Evolutionary conservation across 2,888 invertebrate species (phyloP), one percentile per base, ranked within the genome.

Genomic region (Calliopum simillimum): DNA sequence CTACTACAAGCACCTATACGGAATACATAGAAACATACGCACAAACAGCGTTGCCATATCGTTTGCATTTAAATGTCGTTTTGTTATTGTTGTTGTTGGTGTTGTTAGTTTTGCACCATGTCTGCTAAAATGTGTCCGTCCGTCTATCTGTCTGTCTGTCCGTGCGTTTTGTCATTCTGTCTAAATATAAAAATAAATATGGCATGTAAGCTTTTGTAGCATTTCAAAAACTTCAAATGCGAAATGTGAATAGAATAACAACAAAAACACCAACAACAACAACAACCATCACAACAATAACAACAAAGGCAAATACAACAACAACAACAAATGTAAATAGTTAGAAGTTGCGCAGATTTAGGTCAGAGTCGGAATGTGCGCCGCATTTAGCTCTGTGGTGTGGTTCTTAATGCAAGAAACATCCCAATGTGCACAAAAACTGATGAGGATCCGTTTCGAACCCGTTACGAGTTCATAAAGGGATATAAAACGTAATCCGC

Each of bases 301-400:
- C n/a, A 53, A 47, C 5, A 47, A 47, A n/a, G 13, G 14, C 41
- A 47, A 33, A 12, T 25, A n/a, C 58, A 46, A 53, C 41, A 25
- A 65, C n/a, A 43, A 33, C 14, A 44, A 65, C 19, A 67, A 58
- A 67, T 67, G n/a, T 58, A 46, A 47, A 67, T 49, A n/a, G n/a
- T n/a, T n/a, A 67, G 67, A 41, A 55, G 65, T 55, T 44, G 23
- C 46, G 11, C 44, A 33, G 47, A 67, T 67, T 58, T 58, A 46
- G 67, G 67, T 58, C 67, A 67, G 49, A 64, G 53, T 16, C 47
- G 58, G 44, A 44, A 43, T 59, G 53, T 46, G 47, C n/a, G n/a
- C 16, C 13, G 19, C 43, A 23, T 12, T 56, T 14, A 56, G 21
- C 3, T 56, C 2, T 21, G n/a, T 59, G 19, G n/a, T n/a, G n/a